A percentile compares a stretch with the other conserved stretches of the same genome.
These are phyloP conservation scores for Drosophila murphyi DNA, from an alignment of 1,140 invertebrate genomes.

Conservation along the genomic window DNA sequence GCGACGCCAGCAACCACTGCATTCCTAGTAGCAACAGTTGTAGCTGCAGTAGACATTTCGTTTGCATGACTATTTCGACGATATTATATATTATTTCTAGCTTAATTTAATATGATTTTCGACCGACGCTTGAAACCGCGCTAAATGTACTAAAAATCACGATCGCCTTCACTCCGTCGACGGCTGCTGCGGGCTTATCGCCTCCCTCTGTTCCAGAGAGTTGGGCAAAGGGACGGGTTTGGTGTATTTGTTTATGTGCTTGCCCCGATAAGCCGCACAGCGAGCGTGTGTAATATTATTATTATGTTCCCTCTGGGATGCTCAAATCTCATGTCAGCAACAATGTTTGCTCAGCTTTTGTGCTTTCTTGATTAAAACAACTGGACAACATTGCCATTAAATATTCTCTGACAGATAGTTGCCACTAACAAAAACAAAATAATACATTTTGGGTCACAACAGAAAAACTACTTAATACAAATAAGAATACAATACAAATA, in stretches of 20 bases:
- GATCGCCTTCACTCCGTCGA: slow-evolving; percentile 5
- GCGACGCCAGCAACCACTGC: background rate
- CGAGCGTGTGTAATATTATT: slow-evolving; percentile 42
- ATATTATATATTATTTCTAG: slow-evolving; percentile 21
- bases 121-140: slow-evolving; percentile 40
- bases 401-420: no score
- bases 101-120: slow-evolving; percentile 1
- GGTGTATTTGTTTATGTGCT: slow-evolving; percentile 1
- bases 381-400: no score
- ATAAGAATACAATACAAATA: no score
- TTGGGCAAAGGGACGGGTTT: background rate
- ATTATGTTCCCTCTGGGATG: slow-evolving; percentile 35
- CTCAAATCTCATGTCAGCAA: slow-evolving; percentile 20
- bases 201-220: background rate
- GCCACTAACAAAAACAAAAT: no score
- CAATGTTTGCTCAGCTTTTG: slow-evolving; percentile 23
- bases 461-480: no score
- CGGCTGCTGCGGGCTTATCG: slow-evolving; percentile 36
- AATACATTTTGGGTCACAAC: no score
- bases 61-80: slow-evolving; percentile 16
- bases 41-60: slow-evolving; percentile 11
- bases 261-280: slow-evolving; percentile 29
- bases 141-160: slow-evolving; percentile 32
- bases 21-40: slow-evolving; percentile 13
- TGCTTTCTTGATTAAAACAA: background rate